These are phyloP conservation scores for Crotophaga sulcirostris DNA, from an alignment of 2,113 vertebrate species.

Conservation along the genomic window DNA sequence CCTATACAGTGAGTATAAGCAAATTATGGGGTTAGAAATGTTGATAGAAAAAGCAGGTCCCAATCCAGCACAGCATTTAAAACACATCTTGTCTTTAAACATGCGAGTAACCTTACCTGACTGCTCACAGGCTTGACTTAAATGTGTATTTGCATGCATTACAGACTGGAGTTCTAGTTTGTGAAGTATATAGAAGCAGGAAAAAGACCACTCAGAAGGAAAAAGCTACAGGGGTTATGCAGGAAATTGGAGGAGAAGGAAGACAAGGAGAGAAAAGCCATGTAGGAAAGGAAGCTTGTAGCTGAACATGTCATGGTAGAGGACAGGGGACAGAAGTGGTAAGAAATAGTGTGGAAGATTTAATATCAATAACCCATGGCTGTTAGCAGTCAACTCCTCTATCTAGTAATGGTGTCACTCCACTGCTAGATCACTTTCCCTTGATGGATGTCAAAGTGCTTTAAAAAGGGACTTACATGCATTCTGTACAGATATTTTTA, in stretches of 20 bases:
- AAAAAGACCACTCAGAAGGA: not conserved
- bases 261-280: not conserved
- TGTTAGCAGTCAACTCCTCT: not conserved
- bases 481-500: not conserved
- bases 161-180: not conserved
- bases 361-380: not conserved
- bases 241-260: not conserved
- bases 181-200: not conserved
- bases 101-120: not conserved
- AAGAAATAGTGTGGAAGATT: not conserved
- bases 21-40: not conserved
- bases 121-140: not conserved
- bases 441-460: not conserved
- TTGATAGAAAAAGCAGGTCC: not conserved
- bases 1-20: not conserved
- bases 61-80: not conserved
- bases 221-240: not conserved
- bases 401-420: not conserved
- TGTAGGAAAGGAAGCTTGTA: not conserved
- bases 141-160: not conserved
- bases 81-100: not conserved
- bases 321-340: not conserved
- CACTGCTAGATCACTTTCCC: not conserved
- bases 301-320: not conserved
- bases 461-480: not conserved